These are phyloP conservation scores for Heliocidaris tuberculata DNA, from an alignment of 35 echinoderm and acorn worm genomes.

Conservation along the genomic window DNA sequence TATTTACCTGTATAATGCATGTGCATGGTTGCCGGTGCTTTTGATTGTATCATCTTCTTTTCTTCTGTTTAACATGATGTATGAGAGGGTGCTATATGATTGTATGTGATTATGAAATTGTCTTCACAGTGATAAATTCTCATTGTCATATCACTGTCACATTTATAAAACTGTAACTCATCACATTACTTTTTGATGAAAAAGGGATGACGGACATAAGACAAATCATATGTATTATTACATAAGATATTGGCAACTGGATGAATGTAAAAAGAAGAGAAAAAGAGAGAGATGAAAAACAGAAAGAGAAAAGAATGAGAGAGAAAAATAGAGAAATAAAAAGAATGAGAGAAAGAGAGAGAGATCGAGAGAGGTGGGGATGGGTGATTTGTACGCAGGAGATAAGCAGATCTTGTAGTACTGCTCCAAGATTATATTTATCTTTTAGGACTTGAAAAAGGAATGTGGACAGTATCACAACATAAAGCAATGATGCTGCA, in stretches of 20 bases:
- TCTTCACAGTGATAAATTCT: no score
- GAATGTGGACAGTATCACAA: no score
- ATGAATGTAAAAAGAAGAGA: background rate
- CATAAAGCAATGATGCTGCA: no score
- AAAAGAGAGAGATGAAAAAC: background rate
- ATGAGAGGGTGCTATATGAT: background rate
- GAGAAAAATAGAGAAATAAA: background rate
- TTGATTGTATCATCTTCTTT: background rate
- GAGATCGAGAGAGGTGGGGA: no score
- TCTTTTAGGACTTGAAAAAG: no score
- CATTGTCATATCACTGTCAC: no score
- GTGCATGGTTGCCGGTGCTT: background rate
- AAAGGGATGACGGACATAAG: background rate
- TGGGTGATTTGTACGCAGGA: no score
- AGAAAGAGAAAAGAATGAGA: background rate
- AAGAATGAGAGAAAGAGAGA: no score
- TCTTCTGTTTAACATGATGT: background rate
- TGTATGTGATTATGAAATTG: background rate
- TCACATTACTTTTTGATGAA: background rate
- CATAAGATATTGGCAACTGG: background rate
- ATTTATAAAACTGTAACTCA: background rate
- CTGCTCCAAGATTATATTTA: no score
- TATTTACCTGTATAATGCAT: slow-evolving; percentile 39
- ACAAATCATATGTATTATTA: no score
- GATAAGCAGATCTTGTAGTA: no score